Evolutionary conservation across 1,140 invertebrate species (phyloP).

Genomic region (Argopecten irradians): DNA sequence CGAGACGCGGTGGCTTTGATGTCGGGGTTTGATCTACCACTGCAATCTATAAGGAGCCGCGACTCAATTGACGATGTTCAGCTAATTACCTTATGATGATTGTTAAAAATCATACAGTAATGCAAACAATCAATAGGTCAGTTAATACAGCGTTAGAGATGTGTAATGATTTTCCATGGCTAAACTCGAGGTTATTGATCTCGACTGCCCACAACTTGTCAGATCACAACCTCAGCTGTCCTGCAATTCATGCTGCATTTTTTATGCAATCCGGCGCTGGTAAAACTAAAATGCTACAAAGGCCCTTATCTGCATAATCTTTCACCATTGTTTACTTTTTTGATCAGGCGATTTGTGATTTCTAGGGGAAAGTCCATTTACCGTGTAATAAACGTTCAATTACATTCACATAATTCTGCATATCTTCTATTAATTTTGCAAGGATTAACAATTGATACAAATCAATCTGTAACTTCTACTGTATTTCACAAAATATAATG

Average conservation of each 20-base stretch:
- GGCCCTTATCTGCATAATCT: neutral
- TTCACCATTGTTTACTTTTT: no score
- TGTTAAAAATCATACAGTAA: conserved; percentile 30
- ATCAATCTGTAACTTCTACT: no score
- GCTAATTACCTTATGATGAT: conserved; percentile 43
- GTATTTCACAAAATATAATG: no score
- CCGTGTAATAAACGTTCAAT: no score
- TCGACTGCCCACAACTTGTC: neutral
- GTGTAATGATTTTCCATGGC: conserved; percentile 16
- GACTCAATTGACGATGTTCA: conserved; percentile 51
- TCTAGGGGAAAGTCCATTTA: no score
- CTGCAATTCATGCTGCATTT: neutral
- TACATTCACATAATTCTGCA: no score
- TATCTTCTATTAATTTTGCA: no score
- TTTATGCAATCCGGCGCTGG: neutral
- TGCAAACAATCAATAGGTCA: conserved; percentile 18
- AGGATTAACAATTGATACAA: no score
- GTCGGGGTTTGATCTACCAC: conserved; percentile 48
- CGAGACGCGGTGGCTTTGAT: conserved; percentile 46
- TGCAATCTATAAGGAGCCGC: conserved; percentile 53
- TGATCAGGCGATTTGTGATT: no score
- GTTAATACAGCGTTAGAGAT: neutral
- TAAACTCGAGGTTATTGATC: neutral
- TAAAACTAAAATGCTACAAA: neutral
- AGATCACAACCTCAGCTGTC: neutral